These are phyloP conservation scores for Falco punctatus DNA, from an alignment of 2,113 vertebrate species.

Conservation along the genomic window DNA sequence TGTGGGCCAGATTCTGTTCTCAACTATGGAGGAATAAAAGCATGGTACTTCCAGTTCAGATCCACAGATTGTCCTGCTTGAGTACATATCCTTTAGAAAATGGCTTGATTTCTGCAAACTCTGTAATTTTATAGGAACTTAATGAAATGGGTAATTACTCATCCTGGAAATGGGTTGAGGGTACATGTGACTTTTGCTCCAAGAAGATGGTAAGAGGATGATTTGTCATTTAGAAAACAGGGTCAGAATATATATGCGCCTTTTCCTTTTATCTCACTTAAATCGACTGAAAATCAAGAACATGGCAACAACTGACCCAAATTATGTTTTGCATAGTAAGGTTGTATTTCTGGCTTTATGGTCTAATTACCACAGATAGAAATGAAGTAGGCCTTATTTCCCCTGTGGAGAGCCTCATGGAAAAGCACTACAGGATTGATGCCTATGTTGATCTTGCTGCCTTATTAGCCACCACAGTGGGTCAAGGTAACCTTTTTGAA, in stretches of 20 bases:
- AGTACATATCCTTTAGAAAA: not conserved
- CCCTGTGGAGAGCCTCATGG: not conserved
- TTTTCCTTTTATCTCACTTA: not conserved
- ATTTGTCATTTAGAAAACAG: not conserved
- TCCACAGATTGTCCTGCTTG: not conserved
- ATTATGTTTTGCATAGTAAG: not conserved
- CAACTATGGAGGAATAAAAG: not conserved
- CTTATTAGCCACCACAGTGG: not conserved
- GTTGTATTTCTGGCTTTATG: not conserved
- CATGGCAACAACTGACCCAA: not conserved
- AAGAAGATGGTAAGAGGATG: not conserved
- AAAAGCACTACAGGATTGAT: not conserved
- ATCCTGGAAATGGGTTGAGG: not conserved
- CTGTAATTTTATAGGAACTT: not conserved
- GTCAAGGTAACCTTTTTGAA: slow-evolving; percentile 31
- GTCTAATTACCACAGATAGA: not conserved
- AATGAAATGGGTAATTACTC: not conserved
- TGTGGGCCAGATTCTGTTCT: not conserved
- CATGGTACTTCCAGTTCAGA: not conserved
- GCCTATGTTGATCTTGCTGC: not conserved
- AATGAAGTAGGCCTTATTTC: not conserved
- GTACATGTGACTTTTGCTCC: not conserved
- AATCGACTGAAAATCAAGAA: not conserved
- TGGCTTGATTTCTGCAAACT: not conserved
- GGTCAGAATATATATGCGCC: not conserved